Base-by-base conservation (phyloP, 2,888 invertebrate species). In the Hypercompe scribonia region DNA sequence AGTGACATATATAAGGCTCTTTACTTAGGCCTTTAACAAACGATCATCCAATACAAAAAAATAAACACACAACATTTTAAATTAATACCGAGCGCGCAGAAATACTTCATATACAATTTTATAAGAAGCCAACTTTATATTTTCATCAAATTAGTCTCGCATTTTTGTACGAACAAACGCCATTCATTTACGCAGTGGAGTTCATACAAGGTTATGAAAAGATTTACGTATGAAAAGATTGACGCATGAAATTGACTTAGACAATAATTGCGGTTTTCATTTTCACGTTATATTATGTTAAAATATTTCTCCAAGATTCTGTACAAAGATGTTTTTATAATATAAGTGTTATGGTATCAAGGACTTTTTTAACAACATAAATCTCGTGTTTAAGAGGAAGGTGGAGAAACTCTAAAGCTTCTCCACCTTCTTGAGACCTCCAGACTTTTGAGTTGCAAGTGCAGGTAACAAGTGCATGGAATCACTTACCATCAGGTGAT, bases 201-300 rank as follows among this genome's bases (percentile, higher is more conserved):
- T 58, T 58, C 18, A 81, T 77, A 77, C 69, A 74, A 65, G 68
- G 72, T 68, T 50, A 58, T 71, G 36, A 28, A 76, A 66, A 69
- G 74, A 78, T 79, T 82, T 76, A 81, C 81, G 68, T 68, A 82
- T 78, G 76, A 73, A 54, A 66, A 69, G 74, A 78, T 79, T 82
- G 77, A 81, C 81, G 68, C 69, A 82, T 78, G 76, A 73, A 54
- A 54, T 11, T 61, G 72, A 71, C 63, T 24, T 50, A 42, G 13
- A 42, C 50, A 8, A 31, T 50, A 75, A 74, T 68, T 61, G 61
- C 28, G 46, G 34, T 65, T 71, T 70, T 75, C 39, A 76, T 78
- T 77, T 73, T 39, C 61, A 72, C 65, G 69, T 54, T 74, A 68
- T 15, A 24, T 18, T 46, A 13, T 28, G 13, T 58, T n/a, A 58